Evolutionary conservation across 2,797 vertebrate species (phyloP).

Genomic region (Periophthalmus magnuspinnatus): DNA sequence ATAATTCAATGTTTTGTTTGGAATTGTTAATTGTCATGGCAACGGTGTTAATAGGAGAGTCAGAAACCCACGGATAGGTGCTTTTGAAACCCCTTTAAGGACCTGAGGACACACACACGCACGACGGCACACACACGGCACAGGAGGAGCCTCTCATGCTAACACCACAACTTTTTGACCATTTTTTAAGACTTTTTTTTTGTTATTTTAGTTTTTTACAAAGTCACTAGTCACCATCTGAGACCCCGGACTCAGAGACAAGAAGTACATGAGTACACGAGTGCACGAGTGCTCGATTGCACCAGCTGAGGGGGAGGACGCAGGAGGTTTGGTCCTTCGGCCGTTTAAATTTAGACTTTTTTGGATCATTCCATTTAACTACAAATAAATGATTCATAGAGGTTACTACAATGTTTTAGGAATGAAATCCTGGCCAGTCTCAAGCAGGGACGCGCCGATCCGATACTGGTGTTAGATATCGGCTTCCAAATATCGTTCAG

Average conservation of each 20-base stretch:
- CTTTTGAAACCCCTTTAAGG: slow-evolving; percentile 71
- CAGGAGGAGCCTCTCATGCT: slow-evolving; percentile 77
- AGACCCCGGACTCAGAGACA: slow-evolving; percentile 64
- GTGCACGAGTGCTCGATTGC: too few species aligned
- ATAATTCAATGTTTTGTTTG: too few species aligned
- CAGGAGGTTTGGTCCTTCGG: background rate
- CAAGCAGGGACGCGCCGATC: too few species aligned
- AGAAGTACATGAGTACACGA: too few species aligned
- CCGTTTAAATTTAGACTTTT: background rate
- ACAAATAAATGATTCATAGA: background rate
- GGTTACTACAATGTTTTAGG: background rate
- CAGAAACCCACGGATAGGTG: slow-evolving; percentile 22
- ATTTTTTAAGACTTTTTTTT: slow-evolving; percentile 39
- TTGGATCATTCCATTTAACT: background rate
- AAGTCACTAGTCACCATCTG: slow-evolving; percentile 75
- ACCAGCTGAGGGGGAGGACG: too few species aligned
- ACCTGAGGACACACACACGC: slow-evolving; percentile 80
- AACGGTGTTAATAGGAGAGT: background rate
- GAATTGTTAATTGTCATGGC: background rate
- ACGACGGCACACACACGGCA: slow-evolving; percentile 73
- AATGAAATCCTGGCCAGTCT: too few species aligned
- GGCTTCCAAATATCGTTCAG: too few species aligned
- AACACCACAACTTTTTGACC: slow-evolving; percentile 62
- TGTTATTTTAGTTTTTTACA: slow-evolving; percentile 55
- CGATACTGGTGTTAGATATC: too few species aligned